phyloP scores from a whole-genome alignment of 2,888 invertebrate species.

The Drosophila nigritarsus region DNA sequence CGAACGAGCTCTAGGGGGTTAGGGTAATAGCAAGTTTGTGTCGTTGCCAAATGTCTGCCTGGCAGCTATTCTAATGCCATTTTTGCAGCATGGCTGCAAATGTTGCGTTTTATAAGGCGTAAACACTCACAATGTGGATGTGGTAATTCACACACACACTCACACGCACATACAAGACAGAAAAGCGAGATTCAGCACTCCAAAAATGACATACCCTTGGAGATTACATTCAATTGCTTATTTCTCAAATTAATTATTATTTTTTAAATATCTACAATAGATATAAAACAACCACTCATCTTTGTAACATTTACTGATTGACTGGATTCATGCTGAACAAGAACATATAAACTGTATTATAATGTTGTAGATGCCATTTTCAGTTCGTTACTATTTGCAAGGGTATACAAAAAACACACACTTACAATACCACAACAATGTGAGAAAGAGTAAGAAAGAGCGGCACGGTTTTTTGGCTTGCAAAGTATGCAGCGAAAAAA shows the following conservation, averaged over 20 bases:
- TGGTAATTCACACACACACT: conserved; percentile 25
- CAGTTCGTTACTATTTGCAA: not conserved
- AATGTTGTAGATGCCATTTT: not conserved
- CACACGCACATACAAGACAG: not conserved
- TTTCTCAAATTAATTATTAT: not conserved
- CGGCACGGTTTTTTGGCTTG: conserved; percentile 45
- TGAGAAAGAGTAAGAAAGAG: conserved; percentile 41
- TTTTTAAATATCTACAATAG: not conserved
- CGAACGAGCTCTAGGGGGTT: conserved; percentile 4
- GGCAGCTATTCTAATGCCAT: conserved; percentile 61
- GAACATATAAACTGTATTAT: not conserved
- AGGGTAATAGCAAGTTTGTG: conserved; percentile 72
- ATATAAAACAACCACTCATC: not conserved
- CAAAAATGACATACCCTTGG: not conserved
- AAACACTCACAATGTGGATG: conserved; percentile 65
- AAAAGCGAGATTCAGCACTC: not conserved
- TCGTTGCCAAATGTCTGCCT: conserved; percentile 66
- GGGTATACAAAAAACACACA: not conserved
- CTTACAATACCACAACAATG: conserved; percentile 57
- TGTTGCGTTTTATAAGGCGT: conserved; percentile 76
- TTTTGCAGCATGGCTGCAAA: conserved; percentile 60
- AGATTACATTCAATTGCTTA: too few relatives aligned
- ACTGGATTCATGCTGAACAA: not conserved
- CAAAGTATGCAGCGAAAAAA: conserved; percentile 58
- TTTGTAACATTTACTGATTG: not conserved